Conservation (phyloP, 2,888 invertebrate species). For the Eristalis intricaria region DNA sequence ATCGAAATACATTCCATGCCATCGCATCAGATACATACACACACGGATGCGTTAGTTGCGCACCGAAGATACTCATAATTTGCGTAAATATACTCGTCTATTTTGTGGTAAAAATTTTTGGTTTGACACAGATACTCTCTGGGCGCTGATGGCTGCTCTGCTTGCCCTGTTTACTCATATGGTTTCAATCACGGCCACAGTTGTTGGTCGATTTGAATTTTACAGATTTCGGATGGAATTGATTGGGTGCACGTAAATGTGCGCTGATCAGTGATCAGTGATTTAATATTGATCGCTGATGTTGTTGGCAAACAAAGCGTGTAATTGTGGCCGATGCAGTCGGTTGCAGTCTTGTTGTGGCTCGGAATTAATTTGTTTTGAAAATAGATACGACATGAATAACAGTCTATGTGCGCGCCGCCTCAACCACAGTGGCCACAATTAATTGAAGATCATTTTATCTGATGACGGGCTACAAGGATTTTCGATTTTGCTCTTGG, state of each 20-base stretch:
- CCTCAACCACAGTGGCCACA: conserved; percentile 19
- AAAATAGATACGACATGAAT: conserved; percentile 15
- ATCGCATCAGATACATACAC: neutral
- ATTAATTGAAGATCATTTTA: conserved; percentile 47
- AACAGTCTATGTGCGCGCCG: neutral
- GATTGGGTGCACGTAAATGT: neutral
- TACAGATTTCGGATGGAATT: neutral
- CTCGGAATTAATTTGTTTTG: conserved; percentile 12
- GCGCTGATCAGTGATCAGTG: conserved; percentile 25
- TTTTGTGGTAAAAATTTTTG: conserved; percentile 38
- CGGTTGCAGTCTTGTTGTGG: neutral
- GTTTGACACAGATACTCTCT: conserved; percentile 49
- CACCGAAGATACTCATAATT: conserved; percentile 31
- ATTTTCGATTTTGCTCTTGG: conserved; percentile 28
- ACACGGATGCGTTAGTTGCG: neutral
- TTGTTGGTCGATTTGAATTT: neutral
- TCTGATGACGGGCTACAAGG: conserved; percentile 46
- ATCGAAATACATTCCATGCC: conserved; percentile 28
- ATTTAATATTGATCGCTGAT: conserved; percentile 32
- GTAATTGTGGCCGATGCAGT: conserved; percentile 26
- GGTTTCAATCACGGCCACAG: conserved; percentile 27
- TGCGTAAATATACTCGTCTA: neutral
- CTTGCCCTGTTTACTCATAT: conserved; percentile 51
- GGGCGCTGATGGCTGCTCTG: no score
- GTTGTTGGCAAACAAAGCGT: conserved; percentile 45